Evolutionary conservation across 2,888 invertebrate species (phyloP).

Genomic region (Crepidodera aurea): DNA sequence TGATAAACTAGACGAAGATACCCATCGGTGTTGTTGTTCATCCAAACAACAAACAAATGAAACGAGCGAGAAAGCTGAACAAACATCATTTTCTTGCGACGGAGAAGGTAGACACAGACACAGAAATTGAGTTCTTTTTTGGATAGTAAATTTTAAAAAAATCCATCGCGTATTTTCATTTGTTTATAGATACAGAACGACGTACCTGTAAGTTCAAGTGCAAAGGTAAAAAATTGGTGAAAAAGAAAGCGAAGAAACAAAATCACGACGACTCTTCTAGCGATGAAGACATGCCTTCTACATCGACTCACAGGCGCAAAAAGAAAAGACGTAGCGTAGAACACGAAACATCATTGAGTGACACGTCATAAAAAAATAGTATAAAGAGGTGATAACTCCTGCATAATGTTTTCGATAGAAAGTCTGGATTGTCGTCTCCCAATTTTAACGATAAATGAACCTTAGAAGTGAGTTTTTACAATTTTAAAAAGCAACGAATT

Average conservation of each 20-base stretch:
- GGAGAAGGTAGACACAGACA: slow-evolving; percentile 28
- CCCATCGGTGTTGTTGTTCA: neutral
- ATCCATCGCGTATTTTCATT: no score
- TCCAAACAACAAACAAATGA: no score
- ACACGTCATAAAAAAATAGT: no score
- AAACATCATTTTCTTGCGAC: slow-evolving; percentile 30
- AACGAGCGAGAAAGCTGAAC: slow-evolving; percentile 19
- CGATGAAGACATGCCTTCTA: neutral
- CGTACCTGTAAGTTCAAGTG: neutral
- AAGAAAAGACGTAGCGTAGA: slow-evolving; percentile 5
- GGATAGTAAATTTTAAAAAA: no score
- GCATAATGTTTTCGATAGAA: no score
- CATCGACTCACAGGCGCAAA: neutral
- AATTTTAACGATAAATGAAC: no score
- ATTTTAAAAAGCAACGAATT: no score
- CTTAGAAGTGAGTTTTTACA: no score
- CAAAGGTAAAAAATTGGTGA: neutral
- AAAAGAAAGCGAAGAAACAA: slow-evolving; percentile 23
- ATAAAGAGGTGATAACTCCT: no score
- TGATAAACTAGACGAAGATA: slow-evolving; percentile 27
- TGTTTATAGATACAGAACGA: neutral
- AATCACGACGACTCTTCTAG: neutral
- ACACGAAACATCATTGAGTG: slow-evolving; percentile 12
- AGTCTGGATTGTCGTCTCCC: no score
- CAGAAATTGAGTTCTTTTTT: no score